phyloP scores from a whole-genome alignment of 2,797 vertebrate species.

The Sebastes diploproa region DNA sequence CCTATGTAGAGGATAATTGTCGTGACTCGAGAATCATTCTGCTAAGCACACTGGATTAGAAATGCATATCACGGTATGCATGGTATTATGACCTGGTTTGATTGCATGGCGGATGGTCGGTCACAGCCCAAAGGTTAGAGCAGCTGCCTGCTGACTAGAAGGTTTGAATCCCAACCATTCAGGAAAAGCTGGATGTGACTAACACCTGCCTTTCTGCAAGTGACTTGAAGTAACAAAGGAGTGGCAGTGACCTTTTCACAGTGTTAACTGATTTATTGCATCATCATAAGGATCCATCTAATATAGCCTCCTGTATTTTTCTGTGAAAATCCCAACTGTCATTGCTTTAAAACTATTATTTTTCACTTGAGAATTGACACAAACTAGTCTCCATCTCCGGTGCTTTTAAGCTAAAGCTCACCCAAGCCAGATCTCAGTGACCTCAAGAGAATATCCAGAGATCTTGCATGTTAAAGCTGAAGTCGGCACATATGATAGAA shows the following conservation, averaged over 20 bases:
- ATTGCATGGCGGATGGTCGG: background rate
- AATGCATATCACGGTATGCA: background rate
- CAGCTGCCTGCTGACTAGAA: background rate
- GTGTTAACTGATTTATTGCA: background rate
- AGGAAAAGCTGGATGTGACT: background rate
- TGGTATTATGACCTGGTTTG: background rate
- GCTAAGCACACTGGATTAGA: conserved; percentile 18
- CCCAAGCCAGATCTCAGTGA: background rate
- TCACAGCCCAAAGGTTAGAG: background rate
- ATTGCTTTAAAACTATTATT: background rate
- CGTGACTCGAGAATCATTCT: background rate
- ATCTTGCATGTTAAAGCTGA: background rate
- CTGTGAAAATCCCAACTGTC: background rate
- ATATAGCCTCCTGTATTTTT: background rate
- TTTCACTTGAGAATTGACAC: background rate
- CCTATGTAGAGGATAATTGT: background rate
- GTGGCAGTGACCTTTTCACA: background rate
- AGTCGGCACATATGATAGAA: too few relatives aligned
- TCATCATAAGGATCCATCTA: background rate
- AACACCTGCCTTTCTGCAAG: background rate
- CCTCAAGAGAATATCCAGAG: background rate
- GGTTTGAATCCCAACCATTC: background rate
- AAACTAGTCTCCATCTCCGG: background rate
- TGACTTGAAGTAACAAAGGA: background rate
- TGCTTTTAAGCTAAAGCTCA: background rate